Evolutionary conservation across 2,113 vertebrate genomes (phyloP), one percentile per base, ranked within the genome.

Genomic region (Glareola pratincola): DNA sequence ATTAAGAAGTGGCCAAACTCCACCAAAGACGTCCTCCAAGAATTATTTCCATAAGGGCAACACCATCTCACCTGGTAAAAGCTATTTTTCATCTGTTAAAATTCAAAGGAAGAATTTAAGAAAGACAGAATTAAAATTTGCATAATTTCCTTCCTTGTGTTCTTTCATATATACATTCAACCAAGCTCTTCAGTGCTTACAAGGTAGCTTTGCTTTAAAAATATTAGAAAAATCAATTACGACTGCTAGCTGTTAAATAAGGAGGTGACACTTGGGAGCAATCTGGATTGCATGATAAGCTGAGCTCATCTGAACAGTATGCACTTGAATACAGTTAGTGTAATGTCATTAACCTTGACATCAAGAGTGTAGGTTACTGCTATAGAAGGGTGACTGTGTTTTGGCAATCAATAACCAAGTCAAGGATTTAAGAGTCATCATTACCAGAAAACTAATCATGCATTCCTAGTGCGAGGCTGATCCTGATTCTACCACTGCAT

Each of bases 331-430:
- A 78, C 4, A 4, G 66, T 80, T 94, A 87, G 68, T 47, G 19
- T 77, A 95, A 95, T 84, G 64, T 41, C 79, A 95, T 97, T 96
- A 93, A 94, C 95, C 91, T 96, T 96, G 92, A 80, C 86, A 89
- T 68, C 53, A 79, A 74, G 54, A 78, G 78, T 45, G 75, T 66
- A 96, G 67, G 89, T 92, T 90, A 91, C 24, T 60, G 43, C 77
- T 86, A 67, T 8, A 89, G 64, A 81, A 84, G 39, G 9, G 51
- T 64, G 64, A 80, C 75, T 93, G 34, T 57, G 36, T 91, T 95
- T 96, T 92, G 36, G 34, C 94, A 94, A 94, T 90, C 91, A 92
- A 62, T 84, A 95, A 63, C 50, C 63, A 86, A 2, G 0, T 77
- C 67, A 83, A 93, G 78, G 56, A 86, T 48, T 86, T 84, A 71